A percentile compares a stretch with the other conserved stretches of the same genome.
Evolutionary conservation across 2,113 vertebrate species (phyloP).

Genomic region (Spermophilus dauricus): DNA sequence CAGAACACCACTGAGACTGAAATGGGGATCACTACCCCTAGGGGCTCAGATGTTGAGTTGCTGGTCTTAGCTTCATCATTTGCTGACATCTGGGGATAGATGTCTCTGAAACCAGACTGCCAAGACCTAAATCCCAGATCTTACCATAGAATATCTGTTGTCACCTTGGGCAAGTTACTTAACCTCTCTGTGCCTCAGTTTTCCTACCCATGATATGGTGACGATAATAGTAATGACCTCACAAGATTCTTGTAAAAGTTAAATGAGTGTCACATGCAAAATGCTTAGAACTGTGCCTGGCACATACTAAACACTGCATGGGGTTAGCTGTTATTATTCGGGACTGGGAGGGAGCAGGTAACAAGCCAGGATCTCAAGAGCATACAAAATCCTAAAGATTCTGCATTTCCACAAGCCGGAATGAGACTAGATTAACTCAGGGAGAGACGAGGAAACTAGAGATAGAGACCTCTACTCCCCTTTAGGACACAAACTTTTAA

Average conservation of each 20-base stretch:
- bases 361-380: not conserved
- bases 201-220: not conserved
- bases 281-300: not conserved
- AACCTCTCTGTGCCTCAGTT: slow-evolving; percentile 3
- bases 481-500: not conserved
- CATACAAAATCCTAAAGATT: not conserved
- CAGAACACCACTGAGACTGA: not conserved
- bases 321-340: not conserved
- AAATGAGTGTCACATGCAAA: not conserved
- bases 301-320: not conserved
- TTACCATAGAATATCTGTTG: not conserved
- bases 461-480: not conserved
- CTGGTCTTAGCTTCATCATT: not conserved
- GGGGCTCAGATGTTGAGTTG: not conserved
- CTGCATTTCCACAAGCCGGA: not conserved
- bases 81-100: not conserved
- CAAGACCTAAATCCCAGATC: not conserved
- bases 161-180: not conserved
- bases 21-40: no score
- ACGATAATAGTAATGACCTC: not conserved
- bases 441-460: not conserved
- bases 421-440: not conserved
- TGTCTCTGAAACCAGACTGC: not conserved
- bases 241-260: not conserved
- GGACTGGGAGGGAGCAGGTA: not conserved